These are phyloP conservation scores for Nerophis lumbriciformis DNA, from an alignment of 2,113 vertebrate genomes.

Conservation along the genomic window DNA sequence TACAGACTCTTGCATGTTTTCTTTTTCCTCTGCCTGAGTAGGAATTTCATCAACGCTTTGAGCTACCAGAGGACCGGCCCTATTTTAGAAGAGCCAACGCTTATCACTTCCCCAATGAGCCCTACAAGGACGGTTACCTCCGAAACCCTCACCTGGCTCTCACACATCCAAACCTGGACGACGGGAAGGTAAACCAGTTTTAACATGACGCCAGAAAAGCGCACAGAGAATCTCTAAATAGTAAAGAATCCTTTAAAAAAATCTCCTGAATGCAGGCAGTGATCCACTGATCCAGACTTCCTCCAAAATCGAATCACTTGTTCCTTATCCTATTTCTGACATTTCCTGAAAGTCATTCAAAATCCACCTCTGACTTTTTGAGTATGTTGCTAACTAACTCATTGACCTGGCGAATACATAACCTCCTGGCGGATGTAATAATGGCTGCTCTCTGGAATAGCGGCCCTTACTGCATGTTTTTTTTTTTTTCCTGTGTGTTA, in stretches of 20 bases:
- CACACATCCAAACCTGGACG: constrained; percentile 74
- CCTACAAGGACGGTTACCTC: constrained; percentile 86
- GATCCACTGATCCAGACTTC: too few relatives aligned
- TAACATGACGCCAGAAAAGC: too few relatives aligned
- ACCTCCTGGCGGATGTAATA: background rate
- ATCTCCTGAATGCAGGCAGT: too few relatives aligned
- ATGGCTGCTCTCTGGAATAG: background rate
- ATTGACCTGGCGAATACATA: too few relatives aligned
- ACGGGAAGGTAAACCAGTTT: constrained; percentile 73
- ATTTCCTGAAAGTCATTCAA: too few relatives aligned
- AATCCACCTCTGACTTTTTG: too few relatives aligned
- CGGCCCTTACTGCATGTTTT: background rate
- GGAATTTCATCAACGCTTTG: constrained; percentile 82
- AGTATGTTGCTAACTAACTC: too few relatives aligned
- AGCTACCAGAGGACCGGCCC: constrained; percentile 79
- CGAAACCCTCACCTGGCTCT: constrained; percentile 83
- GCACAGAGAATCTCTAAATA: too few relatives aligned
- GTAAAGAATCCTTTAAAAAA: too few relatives aligned
- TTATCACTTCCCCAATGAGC: constrained; percentile 86
- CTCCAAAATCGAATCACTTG: too few relatives aligned
- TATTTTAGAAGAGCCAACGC: constrained; percentile 86
- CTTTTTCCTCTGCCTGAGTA: constrained; percentile 41
- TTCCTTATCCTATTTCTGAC: too few relatives aligned
- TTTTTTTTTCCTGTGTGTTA: background rate
- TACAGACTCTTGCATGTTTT: background rate